Percentiles rank a stretch among this genome's conserved stretches.
Evolutionary conservation across 2,888 invertebrate species (phyloP).

Genomic region (Phyto melanocephala): DNA sequence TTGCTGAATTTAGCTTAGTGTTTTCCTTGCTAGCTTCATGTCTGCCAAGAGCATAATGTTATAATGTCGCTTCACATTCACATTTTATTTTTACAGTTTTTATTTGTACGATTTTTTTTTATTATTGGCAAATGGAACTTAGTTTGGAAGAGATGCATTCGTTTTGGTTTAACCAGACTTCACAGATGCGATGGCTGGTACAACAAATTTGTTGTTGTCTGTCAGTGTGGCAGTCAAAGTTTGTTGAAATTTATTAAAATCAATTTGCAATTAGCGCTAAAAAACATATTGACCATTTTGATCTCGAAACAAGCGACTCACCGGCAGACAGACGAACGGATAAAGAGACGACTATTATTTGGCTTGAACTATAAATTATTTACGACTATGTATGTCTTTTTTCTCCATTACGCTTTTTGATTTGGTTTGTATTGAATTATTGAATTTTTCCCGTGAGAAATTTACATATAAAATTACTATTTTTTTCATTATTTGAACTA

Average conservation of each 20-base stretch:
- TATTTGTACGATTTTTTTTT: slow-evolving; percentile 9
- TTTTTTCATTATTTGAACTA: too few species aligned
- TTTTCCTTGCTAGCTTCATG: slow-evolving; percentile 20
- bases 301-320: slow-evolving; percentile 17
- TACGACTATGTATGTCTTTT: slow-evolving; percentile 32
- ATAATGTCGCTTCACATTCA: slow-evolving; percentile 39
- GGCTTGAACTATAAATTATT: slow-evolving; percentile 34
- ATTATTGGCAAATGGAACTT: neutral
- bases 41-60: slow-evolving; percentile 24
- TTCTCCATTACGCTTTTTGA: slow-evolving; percentile 7
- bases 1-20: too few species aligned
- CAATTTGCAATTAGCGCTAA: slow-evolving; percentile 74
- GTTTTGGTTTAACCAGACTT: neutral
- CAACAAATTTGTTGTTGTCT: slow-evolving; percentile 59
- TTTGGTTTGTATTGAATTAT: slow-evolving; percentile 62
- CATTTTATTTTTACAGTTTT: slow-evolving; percentile 47
- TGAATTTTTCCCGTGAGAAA: slow-evolving; percentile 75
- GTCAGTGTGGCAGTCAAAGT: slow-evolving; percentile 64
- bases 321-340: neutral
- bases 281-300: slow-evolving; percentile 59
- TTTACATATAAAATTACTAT: slow-evolving; percentile 69
- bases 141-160: slow-evolving; percentile 24
- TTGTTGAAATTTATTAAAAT: slow-evolving; percentile 69
- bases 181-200: neutral
- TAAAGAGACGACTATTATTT: slow-evolving; percentile 21